Evolutionary conservation across 2,113 vertebrate species (phyloP).

Genomic region (Platichthys flesus): DNA sequence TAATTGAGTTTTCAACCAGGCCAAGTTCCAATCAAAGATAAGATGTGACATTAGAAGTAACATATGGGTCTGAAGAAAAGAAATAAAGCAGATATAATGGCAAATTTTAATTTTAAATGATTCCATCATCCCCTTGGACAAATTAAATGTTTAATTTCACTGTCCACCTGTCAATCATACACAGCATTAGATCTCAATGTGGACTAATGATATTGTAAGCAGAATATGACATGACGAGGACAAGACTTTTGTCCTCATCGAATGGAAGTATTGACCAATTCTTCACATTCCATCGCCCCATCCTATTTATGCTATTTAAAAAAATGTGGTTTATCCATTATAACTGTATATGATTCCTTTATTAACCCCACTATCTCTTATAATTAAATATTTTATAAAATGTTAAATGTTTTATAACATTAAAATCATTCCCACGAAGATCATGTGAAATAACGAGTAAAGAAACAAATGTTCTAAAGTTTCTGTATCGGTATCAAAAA

Average conservation of each 20-base stretch:
- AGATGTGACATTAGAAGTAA: conserved; percentile 31
- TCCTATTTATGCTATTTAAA: background rate
- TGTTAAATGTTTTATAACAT: no score
- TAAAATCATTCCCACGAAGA: no score
- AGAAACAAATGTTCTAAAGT: no score
- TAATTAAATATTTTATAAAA: background rate
- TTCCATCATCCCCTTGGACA: conserved; percentile 24
- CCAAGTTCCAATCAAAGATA: conserved; percentile 44
- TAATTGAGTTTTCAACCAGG: conserved; percentile 61
- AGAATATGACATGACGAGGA: conserved; percentile 13
- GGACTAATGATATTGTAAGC: background rate
- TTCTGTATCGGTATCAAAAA: no score
- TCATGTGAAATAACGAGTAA: no score
- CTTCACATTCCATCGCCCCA: background rate
- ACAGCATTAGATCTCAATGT: conserved; percentile 5
- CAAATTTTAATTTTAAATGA: conserved; percentile 8
- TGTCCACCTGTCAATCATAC: conserved; percentile 13
- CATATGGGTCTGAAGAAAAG: conserved; percentile 31
- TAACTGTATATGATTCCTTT: no score
- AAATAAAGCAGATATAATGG: conserved; percentile 22
- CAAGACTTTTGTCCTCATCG: background rate
- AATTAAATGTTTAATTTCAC: conserved; percentile 24
- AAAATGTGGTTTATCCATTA: no score
- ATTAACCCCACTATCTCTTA: no score
- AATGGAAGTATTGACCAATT: background rate